Conservation (phyloP, 2,113 vertebrate species). For the Oncorhynchus gorbuscha region DNA sequence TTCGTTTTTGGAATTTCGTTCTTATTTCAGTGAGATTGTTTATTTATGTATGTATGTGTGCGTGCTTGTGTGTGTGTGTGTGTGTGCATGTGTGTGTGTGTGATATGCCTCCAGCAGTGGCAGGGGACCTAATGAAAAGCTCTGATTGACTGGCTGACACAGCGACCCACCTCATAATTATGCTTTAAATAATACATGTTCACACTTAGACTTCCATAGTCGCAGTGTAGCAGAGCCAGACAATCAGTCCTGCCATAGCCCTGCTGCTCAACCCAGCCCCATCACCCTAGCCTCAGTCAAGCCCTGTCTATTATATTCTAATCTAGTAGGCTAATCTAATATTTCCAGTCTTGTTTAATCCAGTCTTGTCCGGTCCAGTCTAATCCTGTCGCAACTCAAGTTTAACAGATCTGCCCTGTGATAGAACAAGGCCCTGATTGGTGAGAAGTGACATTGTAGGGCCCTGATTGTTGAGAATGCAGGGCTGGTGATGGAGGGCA, state of each 20-base stretch:
- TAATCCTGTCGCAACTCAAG: neutral
- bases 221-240: conserved; percentile 12
- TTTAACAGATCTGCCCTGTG: neutral
- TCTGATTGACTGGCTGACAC: conserved; percentile 75
- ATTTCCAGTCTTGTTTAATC: neutral
- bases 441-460: conserved; percentile 33
- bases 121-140: conserved; percentile 74
- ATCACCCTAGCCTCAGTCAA: too few relatives aligned
- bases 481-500: neutral
- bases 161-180: conserved; percentile 72
- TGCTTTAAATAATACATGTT: conserved; percentile 77
- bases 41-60: neutral
- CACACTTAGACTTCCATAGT: conserved; percentile 56
- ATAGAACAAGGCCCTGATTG: conserved; percentile 13
- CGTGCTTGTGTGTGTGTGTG: neutral
- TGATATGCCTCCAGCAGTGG: conserved; percentile 57
- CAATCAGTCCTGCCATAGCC: neutral
- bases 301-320: neutral
- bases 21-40: neutral
- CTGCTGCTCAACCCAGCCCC: neutral
- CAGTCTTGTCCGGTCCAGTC: neutral
- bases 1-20: neutral
- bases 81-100: neutral
- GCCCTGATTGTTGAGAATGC: conserved; percentile 29
- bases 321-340: conserved; percentile 27